Conservation (phyloP, 2,113 vertebrate genomes). For the Pangasianodon gigas region DNA sequence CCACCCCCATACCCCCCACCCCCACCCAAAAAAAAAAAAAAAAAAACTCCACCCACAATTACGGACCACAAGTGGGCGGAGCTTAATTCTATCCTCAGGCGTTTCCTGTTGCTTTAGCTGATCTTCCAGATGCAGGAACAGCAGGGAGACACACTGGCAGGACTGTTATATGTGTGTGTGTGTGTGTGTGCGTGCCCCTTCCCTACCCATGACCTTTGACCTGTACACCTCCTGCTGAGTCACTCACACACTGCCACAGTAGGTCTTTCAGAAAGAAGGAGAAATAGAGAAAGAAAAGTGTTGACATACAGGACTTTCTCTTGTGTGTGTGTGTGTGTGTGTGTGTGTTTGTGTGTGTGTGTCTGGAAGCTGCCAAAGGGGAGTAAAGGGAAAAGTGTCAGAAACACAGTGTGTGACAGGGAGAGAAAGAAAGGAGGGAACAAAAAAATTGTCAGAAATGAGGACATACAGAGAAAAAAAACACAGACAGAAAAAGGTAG, state of each 20-base stretch:
- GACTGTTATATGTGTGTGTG: constrained; percentile 26
- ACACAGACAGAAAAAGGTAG: constrained; percentile 16
- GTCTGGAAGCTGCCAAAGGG: constrained; percentile 5
- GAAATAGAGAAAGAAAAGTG: constrained; percentile 17
- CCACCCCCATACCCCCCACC: neutral
- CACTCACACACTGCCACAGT: constrained; percentile 17
- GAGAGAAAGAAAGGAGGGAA: neutral
- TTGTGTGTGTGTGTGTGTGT: constrained; percentile 17
- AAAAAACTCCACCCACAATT: neutral
- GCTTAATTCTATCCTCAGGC: neutral
- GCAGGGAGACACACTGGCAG: constrained; percentile 40
- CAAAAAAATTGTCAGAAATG: neutral
- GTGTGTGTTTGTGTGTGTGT: constrained; percentile 15
- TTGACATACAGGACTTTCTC: constrained; percentile 2
- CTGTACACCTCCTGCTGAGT: constrained; percentile 33
- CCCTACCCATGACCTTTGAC: constrained; percentile 36
- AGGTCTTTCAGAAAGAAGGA: constrained; percentile 29
- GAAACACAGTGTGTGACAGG: neutral
- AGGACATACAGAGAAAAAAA: neutral
- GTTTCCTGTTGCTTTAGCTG: constrained; percentile 22
- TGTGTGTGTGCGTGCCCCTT: constrained; percentile 24
- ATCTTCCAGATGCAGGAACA: constrained; percentile 43
- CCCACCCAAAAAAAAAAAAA: neutral
- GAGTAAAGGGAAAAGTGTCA: constrained; percentile 24
- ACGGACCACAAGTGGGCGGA: neutral